Conservation (phyloP, 2,113 vertebrate genomes). For the Oryzias javanicus region DNA sequence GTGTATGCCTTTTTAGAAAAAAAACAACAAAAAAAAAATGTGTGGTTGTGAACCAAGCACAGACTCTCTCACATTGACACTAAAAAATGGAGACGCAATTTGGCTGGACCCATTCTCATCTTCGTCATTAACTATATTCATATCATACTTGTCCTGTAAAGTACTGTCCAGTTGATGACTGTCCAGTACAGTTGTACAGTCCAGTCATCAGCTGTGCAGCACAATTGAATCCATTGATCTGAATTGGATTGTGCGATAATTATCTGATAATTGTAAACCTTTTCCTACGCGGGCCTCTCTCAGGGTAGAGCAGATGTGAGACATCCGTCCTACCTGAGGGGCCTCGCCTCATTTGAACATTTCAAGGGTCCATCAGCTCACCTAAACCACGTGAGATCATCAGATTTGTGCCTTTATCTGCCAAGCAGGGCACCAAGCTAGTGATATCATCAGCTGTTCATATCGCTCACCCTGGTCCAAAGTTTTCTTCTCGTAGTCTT, state of each 20-base stretch:
- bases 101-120: constrained; percentile 36
- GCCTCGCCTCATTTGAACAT: constrained; percentile 5
- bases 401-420: constrained; percentile 76
- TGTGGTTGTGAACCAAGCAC: constrained; percentile 74
- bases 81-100: constrained; percentile 46
- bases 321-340: constrained; percentile 46
- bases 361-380: constrained; percentile 40
- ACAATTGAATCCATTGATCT: constrained; percentile 16
- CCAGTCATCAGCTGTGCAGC: constrained; percentile 4
- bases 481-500: constrained; percentile 15
- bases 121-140: constrained; percentile 25
- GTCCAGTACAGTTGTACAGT: too few relatives aligned
- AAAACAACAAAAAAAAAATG: constrained; percentile 14
- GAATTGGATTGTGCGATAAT: constrained; percentile 43
- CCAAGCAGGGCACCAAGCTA: constrained; percentile 77
- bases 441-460: constrained; percentile 63
- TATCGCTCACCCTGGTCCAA: constrained; percentile 26
- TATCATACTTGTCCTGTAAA: constrained; percentile 29
- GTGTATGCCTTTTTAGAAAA: constrained; percentile 53
- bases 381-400: constrained; percentile 64
- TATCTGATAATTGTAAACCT: constrained; percentile 26
- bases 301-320: constrained; percentile 53
- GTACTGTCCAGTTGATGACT: not conserved
- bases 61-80: constrained; percentile 61
- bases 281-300: constrained; percentile 24